These are phyloP conservation scores for Dolichopus griseipennis DNA, from an alignment of 2,888 invertebrate genomes.

Conservation along the genomic window DNA sequence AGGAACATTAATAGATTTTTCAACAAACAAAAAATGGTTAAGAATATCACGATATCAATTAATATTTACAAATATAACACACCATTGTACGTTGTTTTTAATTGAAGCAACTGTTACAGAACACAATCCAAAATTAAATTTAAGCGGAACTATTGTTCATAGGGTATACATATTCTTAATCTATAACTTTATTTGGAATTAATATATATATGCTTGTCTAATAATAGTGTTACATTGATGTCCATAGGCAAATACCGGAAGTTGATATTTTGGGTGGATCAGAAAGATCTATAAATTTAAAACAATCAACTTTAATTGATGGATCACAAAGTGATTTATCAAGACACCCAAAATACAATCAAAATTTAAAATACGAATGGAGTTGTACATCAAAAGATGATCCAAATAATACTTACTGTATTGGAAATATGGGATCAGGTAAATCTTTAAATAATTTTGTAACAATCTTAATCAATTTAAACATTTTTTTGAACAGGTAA, in stretches of 20 bases:
- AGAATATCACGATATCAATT: not conserved
- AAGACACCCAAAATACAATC: not conserved
- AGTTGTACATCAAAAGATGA: conserved; percentile 12
- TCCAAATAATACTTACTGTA: conserved; percentile 12
- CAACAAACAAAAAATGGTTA: not conserved
- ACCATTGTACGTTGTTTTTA: not conserved
- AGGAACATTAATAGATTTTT: not conserved
- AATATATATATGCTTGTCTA: too few relatives aligned
- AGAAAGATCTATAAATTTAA: conserved; percentile 12
- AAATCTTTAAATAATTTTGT: not conserved
- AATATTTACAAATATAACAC: not conserved
- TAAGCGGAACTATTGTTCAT: not conserved
- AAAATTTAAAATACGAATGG: conserved; percentile 18
- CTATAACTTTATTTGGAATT: too few relatives aligned
- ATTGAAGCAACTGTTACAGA: not conserved
- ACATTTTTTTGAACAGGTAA: conserved; percentile 7
- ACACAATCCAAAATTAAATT: not conserved
- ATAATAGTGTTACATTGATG: conserved; percentile 18
- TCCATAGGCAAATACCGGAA: conserved; percentile 8
- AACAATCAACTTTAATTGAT: conserved; percentile 4
- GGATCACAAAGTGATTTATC: conserved; percentile 18
- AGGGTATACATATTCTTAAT: too few relatives aligned
- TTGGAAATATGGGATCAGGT: conserved; percentile 15
- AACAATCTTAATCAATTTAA: too few relatives aligned
- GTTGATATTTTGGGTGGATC: conserved; percentile 16